Evolutionary conservation across 2,888 invertebrate genomes (phyloP), one percentile per base, ranked within the genome.

Genomic region (Tetrapedia diversipes): DNA sequence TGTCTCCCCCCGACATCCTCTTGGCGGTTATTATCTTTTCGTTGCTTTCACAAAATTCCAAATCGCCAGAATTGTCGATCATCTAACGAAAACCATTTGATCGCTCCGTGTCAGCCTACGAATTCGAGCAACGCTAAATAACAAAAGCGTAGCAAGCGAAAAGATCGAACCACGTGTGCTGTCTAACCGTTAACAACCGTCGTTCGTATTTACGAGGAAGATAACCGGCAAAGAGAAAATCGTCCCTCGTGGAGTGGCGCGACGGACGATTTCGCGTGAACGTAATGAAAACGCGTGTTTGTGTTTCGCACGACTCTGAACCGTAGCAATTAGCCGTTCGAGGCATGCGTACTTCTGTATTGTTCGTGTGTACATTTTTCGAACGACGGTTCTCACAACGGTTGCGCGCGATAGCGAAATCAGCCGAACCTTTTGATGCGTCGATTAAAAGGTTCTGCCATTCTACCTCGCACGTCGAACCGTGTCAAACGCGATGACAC

Each of bases 1-100:
- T 65, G 22, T 27, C 56, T n/a, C 60, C 74, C 16, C 70, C 63
- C 14, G 53, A 32, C 81, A 82, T 82, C 10, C 37, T 43, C 16
- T 1, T 19, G 2, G 8, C 16, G 16, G 4, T n/a, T 16, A 19
- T 22, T n/a, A 16, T 11, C 10, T 14, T 32, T 14, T 8, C 14
- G 14, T n/a, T n/a, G 16, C 29, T 51, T n/a, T 19, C 11, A 29
- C 2, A 6, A 51, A 39, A 10, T 34, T 45, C 32, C 7, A 11
- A 47, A 66, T 7, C 24, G 24, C 8, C 22, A 16, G 14, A 11
- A 11, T 1, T 22, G 16, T 11, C 29, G 24, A 41, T 34, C 22
- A 19, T 24, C 10, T 49, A 22, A 43, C 14, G 2, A 10, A 11
- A n/a, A 16, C 14, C 24, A 56, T 63, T 27, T 56, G 54, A 2